These are phyloP conservation scores for Sphecodes monilicornis DNA, from an alignment of 2,888 invertebrate species.

Conservation along the genomic window DNA sequence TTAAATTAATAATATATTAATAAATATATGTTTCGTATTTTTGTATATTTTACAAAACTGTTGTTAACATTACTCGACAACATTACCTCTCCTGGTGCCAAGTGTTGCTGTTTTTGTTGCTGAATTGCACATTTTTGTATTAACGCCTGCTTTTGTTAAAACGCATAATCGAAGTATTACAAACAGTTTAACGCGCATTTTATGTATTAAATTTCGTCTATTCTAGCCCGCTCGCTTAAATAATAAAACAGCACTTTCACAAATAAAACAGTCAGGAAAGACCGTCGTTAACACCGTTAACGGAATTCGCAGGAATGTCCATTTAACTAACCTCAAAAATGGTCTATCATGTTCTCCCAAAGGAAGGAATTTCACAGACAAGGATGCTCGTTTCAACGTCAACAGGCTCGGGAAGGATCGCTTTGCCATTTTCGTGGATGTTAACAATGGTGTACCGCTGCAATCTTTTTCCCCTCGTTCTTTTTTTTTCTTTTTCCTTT, in stretches of 20 bases:
- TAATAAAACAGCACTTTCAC: neutral
- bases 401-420: conserved; percentile 44
- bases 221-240: neutral
- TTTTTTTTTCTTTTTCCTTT: conserved; percentile 17
- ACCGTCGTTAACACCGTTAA: neutral
- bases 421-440: conserved; percentile 38
- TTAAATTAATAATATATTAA: too few species aligned
- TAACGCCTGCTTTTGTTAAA: too few species aligned
- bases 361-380: conserved; percentile 63
- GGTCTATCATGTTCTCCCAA: conserved; percentile 68
- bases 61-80: too few species aligned
- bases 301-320: neutral
- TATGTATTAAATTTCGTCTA: neutral
- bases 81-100: too few species aligned
- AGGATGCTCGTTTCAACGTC: conserved; percentile 56
- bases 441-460: conserved; percentile 53
- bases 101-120: too few species aligned
- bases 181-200: too few species aligned
- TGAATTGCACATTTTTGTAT: too few species aligned
- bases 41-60: too few species aligned
- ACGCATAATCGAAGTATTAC: too few species aligned
- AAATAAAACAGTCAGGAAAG: neutral
- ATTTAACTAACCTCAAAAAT: conserved; percentile 59
- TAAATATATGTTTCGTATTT: too few species aligned
- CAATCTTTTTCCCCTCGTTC: conserved; percentile 27